Evolutionary conservation across 2,113 vertebrate species (phyloP).

Genomic region (Sporophila hypoxantha): DNA sequence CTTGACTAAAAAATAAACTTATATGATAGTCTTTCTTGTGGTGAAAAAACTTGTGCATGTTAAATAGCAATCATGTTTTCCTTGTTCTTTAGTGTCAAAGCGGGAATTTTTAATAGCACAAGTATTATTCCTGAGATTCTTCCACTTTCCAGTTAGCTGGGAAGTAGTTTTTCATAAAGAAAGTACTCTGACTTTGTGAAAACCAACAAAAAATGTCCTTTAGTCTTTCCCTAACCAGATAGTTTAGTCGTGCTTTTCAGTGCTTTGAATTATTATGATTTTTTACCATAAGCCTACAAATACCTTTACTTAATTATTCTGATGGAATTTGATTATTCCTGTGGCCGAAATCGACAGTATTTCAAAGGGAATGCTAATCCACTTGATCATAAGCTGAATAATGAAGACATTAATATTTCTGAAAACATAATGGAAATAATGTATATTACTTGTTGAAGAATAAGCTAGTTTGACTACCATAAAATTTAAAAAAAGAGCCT

Average conservation of each 20-base stretch:
- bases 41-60: background rate
- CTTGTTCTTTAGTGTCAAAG: background rate
- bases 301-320: background rate
- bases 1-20: background rate
- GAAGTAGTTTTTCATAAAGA: background rate
- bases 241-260: background rate
- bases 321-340: background rate
- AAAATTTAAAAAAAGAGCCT: background rate
- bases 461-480: background rate
- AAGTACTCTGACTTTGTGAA: background rate
- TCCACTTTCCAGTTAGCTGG: background rate
- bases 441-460: background rate
- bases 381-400: background rate
- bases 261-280: background rate
- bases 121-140: background rate
- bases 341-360: background rate
- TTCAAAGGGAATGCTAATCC: background rate
- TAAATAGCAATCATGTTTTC: background rate
- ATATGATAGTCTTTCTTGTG: background rate
- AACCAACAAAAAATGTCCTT: background rate
- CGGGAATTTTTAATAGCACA: background rate
- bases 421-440: background rate
- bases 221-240: background rate
- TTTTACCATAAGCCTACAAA: background rate
- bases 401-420: background rate